Percentiles rank a stretch among this genome's conserved stretches.
Conservation (phyloP, 2,888 invertebrate species). For the Aradus depressus region DNA sequence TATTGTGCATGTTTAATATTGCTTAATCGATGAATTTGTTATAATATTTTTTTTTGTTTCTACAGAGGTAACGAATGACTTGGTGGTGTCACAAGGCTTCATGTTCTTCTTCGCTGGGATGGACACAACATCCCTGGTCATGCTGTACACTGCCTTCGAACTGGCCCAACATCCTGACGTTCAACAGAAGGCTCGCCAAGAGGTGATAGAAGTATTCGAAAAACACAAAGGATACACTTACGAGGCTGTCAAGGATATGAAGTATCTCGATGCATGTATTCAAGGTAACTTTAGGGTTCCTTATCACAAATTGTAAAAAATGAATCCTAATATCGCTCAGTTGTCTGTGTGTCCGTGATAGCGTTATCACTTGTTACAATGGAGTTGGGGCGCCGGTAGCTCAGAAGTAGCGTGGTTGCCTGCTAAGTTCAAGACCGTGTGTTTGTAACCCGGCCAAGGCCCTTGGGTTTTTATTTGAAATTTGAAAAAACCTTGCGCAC, state of each 20-base stretch:
- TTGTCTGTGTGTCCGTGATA: too few relatives aligned
- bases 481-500: too few relatives aligned
- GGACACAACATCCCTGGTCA: constrained; percentile 11
- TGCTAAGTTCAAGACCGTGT: too few relatives aligned
- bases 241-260: constrained; percentile 20
- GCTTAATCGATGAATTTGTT: too few relatives aligned
- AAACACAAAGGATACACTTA: constrained; percentile 13
- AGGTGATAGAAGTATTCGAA: constrained; percentile 4
- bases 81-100: constrained; percentile 4
- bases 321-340: too few relatives aligned
- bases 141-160: constrained; percentile 2
- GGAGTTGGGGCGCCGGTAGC: too few relatives aligned
- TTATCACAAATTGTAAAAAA: too few relatives aligned
- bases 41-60: not conserved
- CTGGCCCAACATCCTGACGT: constrained; percentile 12
- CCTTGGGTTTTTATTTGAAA: too few relatives aligned
- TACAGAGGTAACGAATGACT: constrained; percentile 2
- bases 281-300: constrained; percentile 16
- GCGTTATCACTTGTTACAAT: too few relatives aligned
- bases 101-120: constrained; percentile 14
- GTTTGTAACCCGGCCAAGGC: too few relatives aligned
- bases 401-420: too few relatives aligned
- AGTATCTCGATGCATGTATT: constrained; percentile 17
- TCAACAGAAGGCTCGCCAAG: constrained; percentile 15
- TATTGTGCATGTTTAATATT: too few relatives aligned